phyloP scores from a whole-genome alignment of 2,888 invertebrate genomes.

The Pseudococcus viburni region DNA sequence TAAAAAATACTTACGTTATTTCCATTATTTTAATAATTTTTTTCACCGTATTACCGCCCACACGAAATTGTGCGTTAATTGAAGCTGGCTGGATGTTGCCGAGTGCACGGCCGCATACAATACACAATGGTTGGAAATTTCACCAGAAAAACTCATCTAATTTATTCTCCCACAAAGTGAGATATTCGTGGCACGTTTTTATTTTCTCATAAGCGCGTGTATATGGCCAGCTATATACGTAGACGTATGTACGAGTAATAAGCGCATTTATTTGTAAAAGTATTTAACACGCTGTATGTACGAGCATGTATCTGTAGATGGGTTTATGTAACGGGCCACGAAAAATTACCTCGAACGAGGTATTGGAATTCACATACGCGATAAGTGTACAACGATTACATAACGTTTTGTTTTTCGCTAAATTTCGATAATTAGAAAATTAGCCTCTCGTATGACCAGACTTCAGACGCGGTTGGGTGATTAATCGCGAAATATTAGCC shows the following conservation, averaged over 20 bases:
- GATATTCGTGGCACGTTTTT: conserved; percentile 45
- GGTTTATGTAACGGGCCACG: conserved; percentile 11
- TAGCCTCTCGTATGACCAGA: background rate
- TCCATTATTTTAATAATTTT: conserved; percentile 44
- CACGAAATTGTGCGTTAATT: conserved; percentile 31
- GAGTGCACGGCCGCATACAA: background rate
- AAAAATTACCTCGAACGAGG: background rate
- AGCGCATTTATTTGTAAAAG: conserved; percentile 1
- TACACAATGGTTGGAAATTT: conserved; percentile 18
- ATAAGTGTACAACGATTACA: background rate
- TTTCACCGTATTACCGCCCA: conserved; percentile 12
- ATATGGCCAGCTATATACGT: background rate
- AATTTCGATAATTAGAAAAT: conserved; percentile 43
- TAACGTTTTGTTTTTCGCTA: conserved; percentile 20
- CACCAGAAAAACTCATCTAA: conserved; percentile 40
- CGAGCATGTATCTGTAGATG: background rate
- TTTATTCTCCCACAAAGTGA: conserved; percentile 31
- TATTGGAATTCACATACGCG: conserved; percentile 14
- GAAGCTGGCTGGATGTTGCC: background rate
- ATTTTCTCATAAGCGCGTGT: background rate
- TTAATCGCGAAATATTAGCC: background rate
- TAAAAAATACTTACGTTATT: conserved; percentile 12
- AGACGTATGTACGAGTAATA: background rate
- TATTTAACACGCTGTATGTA: conserved; percentile 7
- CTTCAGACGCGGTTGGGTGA: background rate